Evolutionary conservation across 2,888 invertebrate genomes (phyloP), one percentile per base, ranked within the genome.

Genomic region (Gryllus longicercus): DNA sequence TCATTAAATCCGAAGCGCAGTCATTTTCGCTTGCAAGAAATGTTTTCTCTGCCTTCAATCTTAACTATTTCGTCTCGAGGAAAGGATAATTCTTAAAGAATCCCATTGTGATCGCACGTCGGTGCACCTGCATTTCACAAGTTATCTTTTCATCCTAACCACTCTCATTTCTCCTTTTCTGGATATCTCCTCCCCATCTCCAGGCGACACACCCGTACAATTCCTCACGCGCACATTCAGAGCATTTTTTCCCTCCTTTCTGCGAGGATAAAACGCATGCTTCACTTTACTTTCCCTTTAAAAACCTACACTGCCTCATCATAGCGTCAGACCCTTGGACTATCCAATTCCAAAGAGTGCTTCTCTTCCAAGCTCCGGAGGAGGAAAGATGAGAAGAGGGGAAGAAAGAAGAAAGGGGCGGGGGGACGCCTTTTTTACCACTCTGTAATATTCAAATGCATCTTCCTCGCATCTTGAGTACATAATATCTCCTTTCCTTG

Each of bases 401-500:
- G 78, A 49, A 50, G 51, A 78, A 25, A 51, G 51, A 78, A 78
- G 78, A 78, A 78, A 51, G 50, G 50, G 25, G 25, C 25, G 38
- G 5, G 38, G 38, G 21, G 38, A 5, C 38, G 14, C 49, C 76
- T 76, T 51, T 81, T 82, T 82, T 82, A 80, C 80, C 80, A 79
- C 80, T 63, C 63, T 80, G 82, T 80, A 82, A 81, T 82, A 82
- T 82, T 82, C 81, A 81, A 82, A 82, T 82, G 80, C 79, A 78
- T 81, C 81, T 81, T 76, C 77, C 79, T 49, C 23, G 74, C n/a
- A 78, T 74, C 74, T 78, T 14, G 63, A 63, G 63, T 63, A 63
- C 63, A 63, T n/a, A 63, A 63, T 14, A 83, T 77, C 75, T 89
- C 89, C 80, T 87, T 89, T 38, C n/a, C 63, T 63, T n/a, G n/a